Conservation (phyloP, 2,113 vertebrate genomes). For the Tetrao urogallus region DNA sequence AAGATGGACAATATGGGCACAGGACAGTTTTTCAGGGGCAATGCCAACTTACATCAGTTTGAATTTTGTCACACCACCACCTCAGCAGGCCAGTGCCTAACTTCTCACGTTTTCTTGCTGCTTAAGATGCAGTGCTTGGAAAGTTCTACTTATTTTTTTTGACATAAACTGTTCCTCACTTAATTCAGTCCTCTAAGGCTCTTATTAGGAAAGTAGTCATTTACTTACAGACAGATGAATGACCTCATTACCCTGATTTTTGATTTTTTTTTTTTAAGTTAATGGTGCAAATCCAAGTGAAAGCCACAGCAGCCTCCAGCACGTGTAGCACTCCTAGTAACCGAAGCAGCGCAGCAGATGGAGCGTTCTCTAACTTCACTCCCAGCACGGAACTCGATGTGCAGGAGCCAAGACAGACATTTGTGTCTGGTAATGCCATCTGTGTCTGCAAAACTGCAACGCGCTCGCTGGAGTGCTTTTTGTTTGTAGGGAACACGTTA, state of each 20-base stretch:
- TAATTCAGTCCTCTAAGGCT: neutral
- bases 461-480: constrained; percentile 57
- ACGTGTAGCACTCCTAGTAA: constrained; percentile 16
- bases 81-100: neutral
- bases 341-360: constrained; percentile 52
- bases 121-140: neutral
- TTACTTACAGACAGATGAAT: neutral
- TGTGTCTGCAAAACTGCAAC: constrained; percentile 62
- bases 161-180: neutral
- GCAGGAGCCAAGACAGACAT: constrained; percentile 73
- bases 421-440: constrained; percentile 71
- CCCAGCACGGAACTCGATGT: constrained; percentile 67
- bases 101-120: neutral
- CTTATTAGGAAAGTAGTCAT: neutral
- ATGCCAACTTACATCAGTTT: neutral
- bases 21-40: neutral
- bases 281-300: constrained; percentile 4
- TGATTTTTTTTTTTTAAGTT: neutral
- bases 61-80: neutral
- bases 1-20: neutral
- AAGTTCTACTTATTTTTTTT: neutral
- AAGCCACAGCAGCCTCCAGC: constrained; percentile 22
- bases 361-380: constrained; percentile 65
- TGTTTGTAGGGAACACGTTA: constrained; percentile 61
- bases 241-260: neutral